Percentiles rank a stretch among this genome's conserved stretches.
These are phyloP conservation scores for Tipula unca DNA, from an alignment of 2,888 invertebrate genomes.

Conservation along the genomic window DNA sequence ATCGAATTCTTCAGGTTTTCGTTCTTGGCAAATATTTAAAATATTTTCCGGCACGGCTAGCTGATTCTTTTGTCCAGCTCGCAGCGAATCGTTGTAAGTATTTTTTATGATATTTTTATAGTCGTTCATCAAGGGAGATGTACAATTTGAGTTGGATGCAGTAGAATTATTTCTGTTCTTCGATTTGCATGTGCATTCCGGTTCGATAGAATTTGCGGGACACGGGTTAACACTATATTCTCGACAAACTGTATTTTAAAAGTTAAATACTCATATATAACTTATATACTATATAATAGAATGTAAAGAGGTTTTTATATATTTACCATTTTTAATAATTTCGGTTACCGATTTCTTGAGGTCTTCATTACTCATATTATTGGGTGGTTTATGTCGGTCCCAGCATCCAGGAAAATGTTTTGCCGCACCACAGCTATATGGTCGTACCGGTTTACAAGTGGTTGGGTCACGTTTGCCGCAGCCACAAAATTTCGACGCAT, in stretches of 20 bases:
- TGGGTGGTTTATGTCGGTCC: neutral
- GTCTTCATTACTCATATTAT: neutral
- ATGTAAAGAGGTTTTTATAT: too few species aligned
- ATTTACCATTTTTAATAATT: neutral
- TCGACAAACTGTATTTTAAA: neutral
- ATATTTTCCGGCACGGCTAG: neutral
- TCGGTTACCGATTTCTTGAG: neutral
- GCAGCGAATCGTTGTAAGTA: neutral
- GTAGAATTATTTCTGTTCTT: neutral
- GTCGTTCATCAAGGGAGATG: neutral
- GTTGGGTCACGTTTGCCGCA: neutral
- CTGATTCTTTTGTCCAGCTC: neutral
- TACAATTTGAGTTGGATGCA: neutral
- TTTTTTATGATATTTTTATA: neutral
- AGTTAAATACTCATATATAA: neutral
- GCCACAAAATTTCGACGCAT: neutral
- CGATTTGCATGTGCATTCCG: neutral
- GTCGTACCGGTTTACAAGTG: neutral
- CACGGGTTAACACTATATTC: neutral
- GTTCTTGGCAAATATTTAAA: neutral
- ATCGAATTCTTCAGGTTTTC: neutral
- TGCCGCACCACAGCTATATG: neutral
- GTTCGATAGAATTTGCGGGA: neutral
- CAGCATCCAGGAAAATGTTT: neutral
- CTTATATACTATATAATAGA: neutral